Percentiles rank a stretch among this genome's conserved stretches.
phyloP scores from a whole-genome alignment of 2,888 invertebrate species.

The Chloroclystis v-ata region DNA sequence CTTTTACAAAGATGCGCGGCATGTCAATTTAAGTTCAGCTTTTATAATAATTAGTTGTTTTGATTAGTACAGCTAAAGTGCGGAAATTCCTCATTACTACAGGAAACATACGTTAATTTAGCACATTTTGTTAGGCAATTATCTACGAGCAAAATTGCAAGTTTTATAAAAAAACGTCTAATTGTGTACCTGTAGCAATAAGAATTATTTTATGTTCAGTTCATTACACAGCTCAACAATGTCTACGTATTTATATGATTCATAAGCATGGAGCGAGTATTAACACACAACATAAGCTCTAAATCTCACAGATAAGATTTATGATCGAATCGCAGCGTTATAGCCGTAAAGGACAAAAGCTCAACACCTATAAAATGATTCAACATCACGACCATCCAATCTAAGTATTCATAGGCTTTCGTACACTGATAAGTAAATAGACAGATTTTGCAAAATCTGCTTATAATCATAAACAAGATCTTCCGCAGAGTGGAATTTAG shows the following conservation, averaged over 20 bases:
- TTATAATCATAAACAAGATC: constrained; percentile 24
- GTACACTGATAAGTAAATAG: background rate
- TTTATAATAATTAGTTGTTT: background rate
- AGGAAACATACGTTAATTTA: background rate
- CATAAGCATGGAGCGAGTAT: constrained; percentile 19
- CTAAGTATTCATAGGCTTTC: constrained; percentile 1
- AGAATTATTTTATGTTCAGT: background rate
- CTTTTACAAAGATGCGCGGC: background rate
- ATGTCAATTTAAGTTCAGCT: no score
- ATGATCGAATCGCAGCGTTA: constrained; percentile 1
- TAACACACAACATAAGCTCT: constrained; percentile 16
- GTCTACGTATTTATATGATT: constrained; percentile 41
- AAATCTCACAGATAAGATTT: constrained; percentile 8
- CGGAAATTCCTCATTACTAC: background rate
- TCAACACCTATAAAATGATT: constrained; percentile 3
- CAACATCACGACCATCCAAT: background rate
- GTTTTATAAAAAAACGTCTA: background rate
- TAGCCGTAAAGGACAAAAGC: constrained; percentile 4
- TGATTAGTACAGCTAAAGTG: background rate
- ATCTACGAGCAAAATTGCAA: background rate
- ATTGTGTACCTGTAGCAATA: background rate
- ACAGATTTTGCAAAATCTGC: background rate
- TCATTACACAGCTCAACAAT: constrained; percentile 26
- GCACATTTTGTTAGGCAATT: background rate
- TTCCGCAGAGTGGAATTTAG: constrained; percentile 24